Percentiles rank a stretch among this genome's conserved stretches.
Evolutionary conservation across 2,797 vertebrate species (phyloP).

Genomic region (Tympanoctomys barrerae): DNA sequence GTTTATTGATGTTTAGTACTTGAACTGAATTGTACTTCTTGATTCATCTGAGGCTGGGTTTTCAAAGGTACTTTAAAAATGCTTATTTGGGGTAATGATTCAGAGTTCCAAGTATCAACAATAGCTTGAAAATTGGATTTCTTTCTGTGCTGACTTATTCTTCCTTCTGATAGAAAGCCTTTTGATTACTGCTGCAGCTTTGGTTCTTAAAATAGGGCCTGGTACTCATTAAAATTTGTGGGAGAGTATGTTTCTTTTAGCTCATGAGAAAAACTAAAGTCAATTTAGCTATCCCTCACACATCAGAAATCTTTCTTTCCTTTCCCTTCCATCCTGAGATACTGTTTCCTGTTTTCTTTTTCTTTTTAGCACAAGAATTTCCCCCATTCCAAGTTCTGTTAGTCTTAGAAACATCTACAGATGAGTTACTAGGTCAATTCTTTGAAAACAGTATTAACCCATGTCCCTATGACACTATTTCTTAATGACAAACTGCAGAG

Average conservation of each 20-base stretch:
- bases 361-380: conserved; percentile 30
- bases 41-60: not conserved
- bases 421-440: not conserved
- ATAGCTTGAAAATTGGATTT: not conserved
- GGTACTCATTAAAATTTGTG: conserved; percentile 21
- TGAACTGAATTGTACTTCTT: not conserved
- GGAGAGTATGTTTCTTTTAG: not conserved
- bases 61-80: not conserved
- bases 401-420: not conserved
- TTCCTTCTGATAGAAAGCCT: not conserved
- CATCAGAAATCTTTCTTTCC: not conserved
- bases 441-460: conserved; percentile 2
- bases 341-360: not conserved
- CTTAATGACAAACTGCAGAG: conserved; percentile 32
- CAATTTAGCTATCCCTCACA: not conserved
- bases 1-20: not conserved
- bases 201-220: not conserved
- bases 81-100: conserved; percentile 29
- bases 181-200: conserved; percentile 9
- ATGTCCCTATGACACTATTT: not conserved
- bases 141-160: not conserved
- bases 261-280: not conserved
- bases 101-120: not conserved
- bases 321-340: not conserved
- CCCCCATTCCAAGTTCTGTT: not conserved